These are phyloP conservation scores for Pygoscelis antarcticus DNA, from an alignment of 2,113 vertebrate species.

Conservation along the genomic window DNA sequence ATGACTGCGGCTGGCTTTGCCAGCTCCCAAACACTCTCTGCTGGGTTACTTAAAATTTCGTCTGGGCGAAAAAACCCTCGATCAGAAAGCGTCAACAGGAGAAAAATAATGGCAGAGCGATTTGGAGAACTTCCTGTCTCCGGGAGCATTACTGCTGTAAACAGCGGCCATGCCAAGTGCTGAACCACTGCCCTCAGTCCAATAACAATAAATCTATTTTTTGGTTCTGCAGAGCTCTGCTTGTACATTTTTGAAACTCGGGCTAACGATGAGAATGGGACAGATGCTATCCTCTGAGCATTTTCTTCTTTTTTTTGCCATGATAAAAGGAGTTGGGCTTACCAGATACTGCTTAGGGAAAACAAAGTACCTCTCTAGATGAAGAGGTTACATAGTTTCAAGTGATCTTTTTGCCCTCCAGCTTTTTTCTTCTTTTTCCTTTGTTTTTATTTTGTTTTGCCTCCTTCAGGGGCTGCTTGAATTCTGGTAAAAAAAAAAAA, in stretches of 20 bases:
- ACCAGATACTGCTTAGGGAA: not conserved
- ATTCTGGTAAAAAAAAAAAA: not conserved
- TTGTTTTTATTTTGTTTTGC: not conserved
- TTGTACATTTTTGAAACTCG: conserved; percentile 3
- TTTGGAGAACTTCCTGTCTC: conserved; percentile 75
- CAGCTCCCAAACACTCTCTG: not conserved
- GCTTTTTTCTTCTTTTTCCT: not conserved
- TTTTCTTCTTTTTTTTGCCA: not conserved
- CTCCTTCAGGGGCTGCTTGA: not conserved
- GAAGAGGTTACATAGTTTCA: not conserved
- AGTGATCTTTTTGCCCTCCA: not conserved
- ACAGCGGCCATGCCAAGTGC: conserved; percentile 70
- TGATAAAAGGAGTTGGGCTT: conserved; percentile 25
- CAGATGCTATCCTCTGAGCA: not conserved
- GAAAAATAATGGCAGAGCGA: conserved; percentile 66
- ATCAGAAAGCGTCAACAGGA: conserved; percentile 48
- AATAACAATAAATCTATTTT: conserved; percentile 75
- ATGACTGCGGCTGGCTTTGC: not conserved
- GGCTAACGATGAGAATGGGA: conserved; percentile 27
- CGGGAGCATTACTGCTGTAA: conserved; percentile 71
- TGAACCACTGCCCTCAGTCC: conserved; percentile 55
- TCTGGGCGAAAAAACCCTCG: not conserved
- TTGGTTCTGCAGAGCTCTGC: conserved; percentile 33
- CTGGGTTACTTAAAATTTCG: not conserved
- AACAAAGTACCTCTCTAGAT: not conserved